Evolutionary conservation across 2,797 vertebrate species (phyloP), one percentile per base, ranked within the genome.

Genomic region (Sibirionetta formosa): DNA sequence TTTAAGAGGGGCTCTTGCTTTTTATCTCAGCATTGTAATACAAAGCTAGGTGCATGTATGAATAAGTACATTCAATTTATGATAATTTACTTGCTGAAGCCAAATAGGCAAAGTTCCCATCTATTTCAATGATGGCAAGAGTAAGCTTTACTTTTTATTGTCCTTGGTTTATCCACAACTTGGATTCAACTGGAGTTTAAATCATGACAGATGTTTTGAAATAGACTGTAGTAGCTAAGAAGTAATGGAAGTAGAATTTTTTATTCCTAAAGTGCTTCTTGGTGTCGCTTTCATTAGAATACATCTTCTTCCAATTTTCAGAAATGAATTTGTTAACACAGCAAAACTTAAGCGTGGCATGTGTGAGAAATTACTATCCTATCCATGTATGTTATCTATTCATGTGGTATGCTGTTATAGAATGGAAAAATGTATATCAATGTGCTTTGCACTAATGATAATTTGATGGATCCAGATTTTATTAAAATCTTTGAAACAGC

Each of bases 181-280:
- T 88, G 40, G 46, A 75, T 78, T 75, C 36, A 85, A 54, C 8
- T 58, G 40, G 57, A 60, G 7, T 53, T 88, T 92, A 88, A 96
- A 78, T 81, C 48, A 73, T 85, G 51, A 66, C 60, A 93, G 65
- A 83, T 90, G 85, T 68, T 89, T 94, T 78, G 29, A 82, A 82
- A 63, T 15, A 76, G 54, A 33, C 40, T 61, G 23, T 35, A 63
- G n/a, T 54, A 91, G n/a, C 35, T 66, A 44, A 42, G 5, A 51
- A 54, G 2, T 20, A 72, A 35, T 69, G 18, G 33, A 82, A 80
- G 57, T 19, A 86, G 27, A 63, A 60, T 8, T 63, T 77, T 46
- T 46, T 63, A 22, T 85, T 77, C 13, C n/a, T 63, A 54, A 65
- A 33, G 14, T 73, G 31, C 20, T 93, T 92, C 57, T 75, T 18